Evolutionary conservation across 2,888 invertebrate genomes (phyloP).

Genomic region (Zaprionus bogoriensis): DNA sequence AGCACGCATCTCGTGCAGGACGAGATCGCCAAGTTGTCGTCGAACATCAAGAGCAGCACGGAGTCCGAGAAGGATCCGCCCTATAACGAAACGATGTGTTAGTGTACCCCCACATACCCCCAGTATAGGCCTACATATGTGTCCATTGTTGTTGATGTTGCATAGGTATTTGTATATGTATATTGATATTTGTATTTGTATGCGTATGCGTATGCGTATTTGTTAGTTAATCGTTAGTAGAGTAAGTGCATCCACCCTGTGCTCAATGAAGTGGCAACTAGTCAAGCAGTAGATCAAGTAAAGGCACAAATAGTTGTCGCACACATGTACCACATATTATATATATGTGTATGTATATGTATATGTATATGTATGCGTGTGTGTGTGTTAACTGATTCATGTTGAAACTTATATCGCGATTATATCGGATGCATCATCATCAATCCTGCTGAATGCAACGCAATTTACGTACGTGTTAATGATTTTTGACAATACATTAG

Average conservation of each 20-base stretch:
- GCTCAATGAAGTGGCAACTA: conserved; percentile 47
- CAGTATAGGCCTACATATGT: neutral
- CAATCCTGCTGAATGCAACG: conserved; percentile 29
- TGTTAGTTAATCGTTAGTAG: conserved; percentile 15
- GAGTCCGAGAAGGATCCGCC: conserved; percentile 83
- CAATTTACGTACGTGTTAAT: conserved; percentile 52
- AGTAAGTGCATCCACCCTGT: conserved; percentile 43
- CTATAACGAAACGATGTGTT: conserved; percentile 83
- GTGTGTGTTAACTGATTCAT: conserved; percentile 9
- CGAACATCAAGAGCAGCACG: conserved; percentile 83
- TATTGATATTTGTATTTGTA: conserved; percentile 4
- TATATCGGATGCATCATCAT: neutral
- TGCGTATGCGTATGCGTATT: conserved; percentile 2
- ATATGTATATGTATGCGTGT: conserved; percentile 2
- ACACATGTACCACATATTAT: neutral
- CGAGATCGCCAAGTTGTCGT: conserved; percentile 83
- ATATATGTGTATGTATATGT: neutral
- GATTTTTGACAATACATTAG: conserved; percentile 68
- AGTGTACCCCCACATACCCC: neutral
- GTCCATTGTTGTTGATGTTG: conserved; percentile 11
- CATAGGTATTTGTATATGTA: neutral
- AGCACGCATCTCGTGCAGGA: conserved; percentile 83
- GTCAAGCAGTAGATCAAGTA: conserved; percentile 25
- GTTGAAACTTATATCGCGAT: conserved; percentile 13
- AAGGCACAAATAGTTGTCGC: conserved; percentile 1